Evolutionary conservation across 2,888 invertebrate species (phyloP).

Genomic region (Chloromyia formosa): DNA sequence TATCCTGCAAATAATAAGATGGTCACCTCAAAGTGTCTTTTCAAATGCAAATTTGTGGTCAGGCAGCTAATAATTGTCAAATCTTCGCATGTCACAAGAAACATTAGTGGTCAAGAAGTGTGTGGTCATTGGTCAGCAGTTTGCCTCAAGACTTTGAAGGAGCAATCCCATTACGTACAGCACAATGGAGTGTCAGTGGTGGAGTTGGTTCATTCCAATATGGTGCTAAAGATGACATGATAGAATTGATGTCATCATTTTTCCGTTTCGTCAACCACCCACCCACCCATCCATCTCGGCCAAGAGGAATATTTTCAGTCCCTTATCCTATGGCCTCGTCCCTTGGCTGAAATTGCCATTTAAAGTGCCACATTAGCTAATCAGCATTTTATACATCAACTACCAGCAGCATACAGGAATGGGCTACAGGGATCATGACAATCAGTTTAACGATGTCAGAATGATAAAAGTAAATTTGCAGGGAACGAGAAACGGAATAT

Average conservation of each 20-base stretch:
- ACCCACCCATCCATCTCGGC: too few relatives aligned
- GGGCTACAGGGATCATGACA: constrained; percentile 24
- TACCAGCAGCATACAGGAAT: constrained; percentile 4
- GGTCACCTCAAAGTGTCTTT: constrained; percentile 32
- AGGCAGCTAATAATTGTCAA: constrained; percentile 32
- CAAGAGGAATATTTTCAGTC: neutral
- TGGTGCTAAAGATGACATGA: constrained; percentile 31
- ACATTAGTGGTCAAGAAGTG: constrained; percentile 31
- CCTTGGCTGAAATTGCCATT: constrained; percentile 29
- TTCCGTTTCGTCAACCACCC: neutral
- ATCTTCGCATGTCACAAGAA: constrained; percentile 16
- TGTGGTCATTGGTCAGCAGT: constrained; percentile 23
- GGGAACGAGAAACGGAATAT: constrained; percentile 1
- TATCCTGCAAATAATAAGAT: neutral
- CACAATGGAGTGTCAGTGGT: constrained; percentile 35
- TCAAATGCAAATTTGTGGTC: constrained; percentile 40
- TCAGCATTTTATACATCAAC: constrained; percentile 33
- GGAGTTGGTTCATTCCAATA: constrained; percentile 24
- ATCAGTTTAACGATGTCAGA: constrained; percentile 41
- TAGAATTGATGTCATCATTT: constrained; percentile 11
- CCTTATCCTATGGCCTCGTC: neutral
- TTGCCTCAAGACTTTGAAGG: constrained; percentile 3
- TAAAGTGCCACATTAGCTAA: constrained; percentile 43
- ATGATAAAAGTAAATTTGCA: constrained; percentile 39
- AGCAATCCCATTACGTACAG: constrained; percentile 20